These are phyloP conservation scores for Pogoniulus pusillus DNA, from an alignment of 2,797 vertebrate species.

Conservation along the genomic window DNA sequence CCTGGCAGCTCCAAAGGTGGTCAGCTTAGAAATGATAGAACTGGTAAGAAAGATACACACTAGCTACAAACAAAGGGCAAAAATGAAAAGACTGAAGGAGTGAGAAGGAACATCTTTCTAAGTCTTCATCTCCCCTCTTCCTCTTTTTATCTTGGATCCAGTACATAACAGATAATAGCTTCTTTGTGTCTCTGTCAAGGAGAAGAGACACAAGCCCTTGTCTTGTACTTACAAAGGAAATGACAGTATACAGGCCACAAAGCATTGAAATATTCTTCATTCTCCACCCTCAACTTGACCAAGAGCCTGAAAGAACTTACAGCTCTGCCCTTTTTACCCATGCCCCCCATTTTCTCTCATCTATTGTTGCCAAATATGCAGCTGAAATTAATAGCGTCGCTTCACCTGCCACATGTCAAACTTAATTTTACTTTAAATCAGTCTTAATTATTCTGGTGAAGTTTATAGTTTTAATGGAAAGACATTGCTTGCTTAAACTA, in stretches of 20 bases:
- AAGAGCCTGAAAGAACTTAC: conserved; percentile 37
- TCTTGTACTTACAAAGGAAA: neutral
- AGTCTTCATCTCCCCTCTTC: neutral
- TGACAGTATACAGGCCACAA: neutral
- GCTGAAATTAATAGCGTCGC: conserved; percentile 38
- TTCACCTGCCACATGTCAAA: conserved; percentile 64
- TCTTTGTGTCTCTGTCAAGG: neutral
- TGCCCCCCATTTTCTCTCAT: conserved; percentile 19
- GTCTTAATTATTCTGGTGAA: conserved; percentile 70
- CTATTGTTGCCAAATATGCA: conserved; percentile 42
- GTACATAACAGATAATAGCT: neutral
- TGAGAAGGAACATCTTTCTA: neutral
- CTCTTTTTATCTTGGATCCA: neutral
- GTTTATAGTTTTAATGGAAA: conserved; percentile 75
- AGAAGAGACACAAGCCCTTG: neutral
- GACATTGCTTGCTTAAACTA: conserved; percentile 54
- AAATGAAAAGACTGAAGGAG: neutral
- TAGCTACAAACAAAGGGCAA: neutral
- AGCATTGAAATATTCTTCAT: conserved; percentile 29
- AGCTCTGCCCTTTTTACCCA: conserved; percentile 14
- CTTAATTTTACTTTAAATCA: conserved; percentile 74
- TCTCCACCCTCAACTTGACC: conserved; percentile 41
- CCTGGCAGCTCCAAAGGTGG: neutral
- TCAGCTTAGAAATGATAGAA: neutral
- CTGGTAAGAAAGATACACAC: neutral